phyloP scores from a whole-genome alignment of 2,113 vertebrate species.

The Barbus barbus region DNA sequence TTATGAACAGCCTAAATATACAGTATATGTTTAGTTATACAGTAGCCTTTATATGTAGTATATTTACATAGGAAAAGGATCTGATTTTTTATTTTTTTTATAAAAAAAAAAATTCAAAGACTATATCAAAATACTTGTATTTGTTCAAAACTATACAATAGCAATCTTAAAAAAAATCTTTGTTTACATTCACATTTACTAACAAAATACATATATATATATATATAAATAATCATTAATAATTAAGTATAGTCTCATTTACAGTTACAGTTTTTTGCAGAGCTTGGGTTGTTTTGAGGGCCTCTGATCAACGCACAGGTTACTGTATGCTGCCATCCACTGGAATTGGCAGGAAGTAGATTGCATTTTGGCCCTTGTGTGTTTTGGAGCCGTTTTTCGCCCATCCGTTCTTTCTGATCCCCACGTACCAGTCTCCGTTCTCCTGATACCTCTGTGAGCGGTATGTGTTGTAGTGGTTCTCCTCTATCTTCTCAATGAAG shows the following conservation, averaged over 20 bases:
- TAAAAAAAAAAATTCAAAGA: too few species aligned
- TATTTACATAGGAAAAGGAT: not conserved
- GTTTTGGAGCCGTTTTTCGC: conserved; percentile 85
- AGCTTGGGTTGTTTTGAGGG: not conserved
- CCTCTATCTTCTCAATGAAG: conserved; percentile 87
- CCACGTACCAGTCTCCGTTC: conserved; percentile 85
- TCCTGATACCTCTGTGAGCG: conserved; percentile 82
- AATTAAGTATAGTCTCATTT: not conserved
- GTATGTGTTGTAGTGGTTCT: conserved; percentile 93
- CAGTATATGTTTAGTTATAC: not conserved
- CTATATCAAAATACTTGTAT: not conserved
- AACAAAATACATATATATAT: not conserved
- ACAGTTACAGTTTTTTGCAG: not conserved
- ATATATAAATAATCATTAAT: too few species aligned
- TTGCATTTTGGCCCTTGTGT: conserved; percentile 85
- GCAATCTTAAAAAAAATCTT: not conserved
- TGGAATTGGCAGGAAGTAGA: conserved; percentile 87
- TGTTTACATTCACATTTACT: not conserved
- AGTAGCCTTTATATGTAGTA: not conserved
- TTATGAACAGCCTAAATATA: not conserved
- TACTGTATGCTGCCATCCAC: conserved; percentile 62
- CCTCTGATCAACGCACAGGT: not conserved
- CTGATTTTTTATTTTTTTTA: not conserved
- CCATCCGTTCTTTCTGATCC: conserved; percentile 85
- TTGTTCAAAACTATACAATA: not conserved